A percentile compares a stretch with the other conserved stretches of the same genome.
Evolutionary conservation across 37 sponge, comb jelly and placozoan genomes (phyloP).

Genomic region (Hexactinellida sp.): DNA sequence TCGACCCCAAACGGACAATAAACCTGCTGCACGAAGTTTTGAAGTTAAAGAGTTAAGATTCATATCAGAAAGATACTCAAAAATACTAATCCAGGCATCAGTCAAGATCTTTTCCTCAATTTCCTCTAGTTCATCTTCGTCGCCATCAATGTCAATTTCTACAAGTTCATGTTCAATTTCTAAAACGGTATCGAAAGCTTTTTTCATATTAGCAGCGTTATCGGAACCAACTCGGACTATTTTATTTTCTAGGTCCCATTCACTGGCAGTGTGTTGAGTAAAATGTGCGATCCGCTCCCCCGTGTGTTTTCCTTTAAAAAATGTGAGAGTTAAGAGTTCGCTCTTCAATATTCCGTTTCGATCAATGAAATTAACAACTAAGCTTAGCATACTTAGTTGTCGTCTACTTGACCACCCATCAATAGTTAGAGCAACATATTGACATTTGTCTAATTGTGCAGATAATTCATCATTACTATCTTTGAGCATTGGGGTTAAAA

Average conservation of each 20-base stretch:
- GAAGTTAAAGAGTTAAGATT: slow-evolving; percentile 17
- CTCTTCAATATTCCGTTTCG: not conserved
- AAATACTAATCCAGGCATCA: not conserved
- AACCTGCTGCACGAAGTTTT: slow-evolving; percentile 17
- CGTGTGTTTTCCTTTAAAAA: slow-evolving; percentile 4
- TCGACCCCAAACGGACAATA: slow-evolving; percentile 4
- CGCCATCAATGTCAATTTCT: slow-evolving; percentile 12
- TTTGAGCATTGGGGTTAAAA: not conserved
- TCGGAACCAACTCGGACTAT: slow-evolving; percentile 8
- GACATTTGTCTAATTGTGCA: not conserved
- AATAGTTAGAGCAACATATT: not conserved
- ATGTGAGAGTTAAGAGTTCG: slow-evolving; percentile 16
- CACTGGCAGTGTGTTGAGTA: slow-evolving; percentile 1
- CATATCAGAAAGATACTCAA: slow-evolving; percentile 1
- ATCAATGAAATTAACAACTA: slow-evolving; percentile 15
- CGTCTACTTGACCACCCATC: slow-evolving; percentile 2
- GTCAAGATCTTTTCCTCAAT: not conserved
- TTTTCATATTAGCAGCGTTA: slow-evolving; percentile 17
- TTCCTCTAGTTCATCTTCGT: not conserved
- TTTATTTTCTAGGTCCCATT: not conserved
- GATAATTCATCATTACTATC: not conserved
- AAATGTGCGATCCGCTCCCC: not conserved
- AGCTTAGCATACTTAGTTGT: not conserved
- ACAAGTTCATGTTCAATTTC: slow-evolving; percentile 15
- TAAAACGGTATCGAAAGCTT: slow-evolving; percentile 6